Base-by-base conservation (phyloP, 2,797 vertebrate genomes). In the Pagetopsis macropterus region DNA sequence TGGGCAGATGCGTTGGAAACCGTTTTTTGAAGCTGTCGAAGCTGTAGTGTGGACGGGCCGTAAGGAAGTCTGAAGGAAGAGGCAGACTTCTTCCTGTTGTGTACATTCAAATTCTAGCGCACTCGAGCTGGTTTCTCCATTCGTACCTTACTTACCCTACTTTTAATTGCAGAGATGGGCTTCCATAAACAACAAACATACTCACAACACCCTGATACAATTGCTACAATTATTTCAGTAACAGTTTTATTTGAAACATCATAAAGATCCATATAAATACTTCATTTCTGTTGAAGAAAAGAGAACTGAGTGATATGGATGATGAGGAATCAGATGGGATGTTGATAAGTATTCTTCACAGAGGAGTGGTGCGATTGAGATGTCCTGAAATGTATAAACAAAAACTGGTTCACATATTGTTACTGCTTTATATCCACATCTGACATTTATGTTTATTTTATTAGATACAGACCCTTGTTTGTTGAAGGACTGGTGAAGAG, bases 311-410 rank as follows among this genome's bases (percentile, higher is more conserved):
- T 37, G 33, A 37, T 37, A 31, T 14, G 7, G 45, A 59, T 54
- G 1, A 17, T 9, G 45, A 27, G 17, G 52, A 23, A 50, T 40
- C 37, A 23, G 19, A 49, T 4, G 37, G 17, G 64, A 46, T 31
- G 13, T 8, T 62, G 49, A 23, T 31, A 58, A 15, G n/a, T 15
- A 37, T 41, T 55, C 68, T 6, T 76, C 66, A 72, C 41, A 56
- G 19, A 60, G 1, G 65, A 14, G 10, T 12, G 12, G 14, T 59
- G 19, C 9, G 9, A 37, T 68, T 69, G 19, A 21, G 14, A 56
- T 66, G 46, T 68, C 81, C 88, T 88, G 79, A 68, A 84, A 86
- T 58, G 0, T 9, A 71, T 2, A 76, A 71, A 86, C 8, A 60
- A 61, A 61, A 45, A 45, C 9, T 21, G 13, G 0, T 9, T 70